Conservation (phyloP, 1,140 invertebrate genomes). For the Elymnias hypermnestra region DNA sequence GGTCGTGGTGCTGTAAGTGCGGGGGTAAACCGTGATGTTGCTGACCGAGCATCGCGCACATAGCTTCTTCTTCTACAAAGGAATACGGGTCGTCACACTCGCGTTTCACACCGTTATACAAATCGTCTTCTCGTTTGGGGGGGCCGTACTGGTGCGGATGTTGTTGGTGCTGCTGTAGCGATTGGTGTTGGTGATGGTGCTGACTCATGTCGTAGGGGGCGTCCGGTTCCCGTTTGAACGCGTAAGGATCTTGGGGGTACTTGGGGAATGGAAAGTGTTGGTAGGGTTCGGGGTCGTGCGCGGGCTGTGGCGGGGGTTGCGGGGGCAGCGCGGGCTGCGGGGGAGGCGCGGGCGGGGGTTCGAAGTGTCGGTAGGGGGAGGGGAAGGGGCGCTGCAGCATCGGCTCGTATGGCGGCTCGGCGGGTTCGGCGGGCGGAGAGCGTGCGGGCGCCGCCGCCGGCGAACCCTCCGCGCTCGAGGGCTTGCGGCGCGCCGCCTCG, state of each 20-base stretch:
- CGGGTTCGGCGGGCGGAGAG: conserved; percentile 39
- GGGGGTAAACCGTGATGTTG: conserved; percentile 38
- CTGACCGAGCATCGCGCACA: conserved; percentile 73
- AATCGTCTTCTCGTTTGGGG: conserved; percentile 59
- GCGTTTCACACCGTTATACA: conserved; percentile 68
- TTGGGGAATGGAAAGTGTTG: conserved; percentile 63
- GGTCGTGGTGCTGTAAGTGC: conserved; percentile 58
- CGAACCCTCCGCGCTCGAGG: conserved; percentile 57
- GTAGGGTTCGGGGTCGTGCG: conserved; percentile 42
- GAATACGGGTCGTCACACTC: conserved; percentile 84
- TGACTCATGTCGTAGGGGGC: conserved; percentile 70
- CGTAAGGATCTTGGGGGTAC: conserved; percentile 50
- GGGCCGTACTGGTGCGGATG: conserved; percentile 40
- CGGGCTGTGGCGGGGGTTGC: conserved; percentile 30
- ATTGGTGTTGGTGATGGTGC: conserved; percentile 32
- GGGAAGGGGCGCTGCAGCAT: conserved; percentile 37
- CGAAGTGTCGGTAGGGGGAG: conserved; percentile 51
- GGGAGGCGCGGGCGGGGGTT: conserved; percentile 36
- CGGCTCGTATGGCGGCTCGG: too few species aligned
- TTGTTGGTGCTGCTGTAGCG: conserved; percentile 30
- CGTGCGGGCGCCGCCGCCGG: conserved; percentile 42
- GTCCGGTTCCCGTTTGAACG: conserved; percentile 58
- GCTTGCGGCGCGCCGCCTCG: conserved; percentile 71
- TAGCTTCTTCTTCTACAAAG: conserved; percentile 86
- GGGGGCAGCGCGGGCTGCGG: too few species aligned